Evolutionary conservation across 2,797 vertebrate genomes (phyloP).

Genomic region (Loris lydekkerianus): DNA sequence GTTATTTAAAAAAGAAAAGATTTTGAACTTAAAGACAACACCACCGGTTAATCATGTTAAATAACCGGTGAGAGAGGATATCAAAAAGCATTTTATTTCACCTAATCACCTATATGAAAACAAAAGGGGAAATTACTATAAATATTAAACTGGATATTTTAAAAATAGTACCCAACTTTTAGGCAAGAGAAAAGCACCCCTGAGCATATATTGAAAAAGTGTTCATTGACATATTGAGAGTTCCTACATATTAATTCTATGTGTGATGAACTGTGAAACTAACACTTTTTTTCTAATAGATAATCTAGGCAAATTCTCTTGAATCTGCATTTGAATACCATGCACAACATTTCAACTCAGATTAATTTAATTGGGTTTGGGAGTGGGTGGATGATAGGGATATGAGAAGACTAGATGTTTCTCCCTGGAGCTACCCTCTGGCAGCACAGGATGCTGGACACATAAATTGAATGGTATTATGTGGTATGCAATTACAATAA

Average conservation of each 20-base stretch:
- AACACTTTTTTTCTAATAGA: not conserved
- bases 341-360: not conserved
- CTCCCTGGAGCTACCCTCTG: not conserved
- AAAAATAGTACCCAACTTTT: not conserved
- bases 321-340: slow-evolving; percentile 19
- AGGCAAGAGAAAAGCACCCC: not conserved
- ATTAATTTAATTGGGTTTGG: not conserved
- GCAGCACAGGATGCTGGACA: not conserved
- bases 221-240: not conserved
- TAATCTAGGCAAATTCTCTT: not conserved
- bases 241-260: not conserved
- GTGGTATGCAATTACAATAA: not conserved
- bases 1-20: slow-evolving; percentile 55
- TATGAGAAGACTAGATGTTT: not conserved
- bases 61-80: not conserved
- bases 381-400: not conserved
- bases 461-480: not conserved
- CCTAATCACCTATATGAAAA: not conserved
- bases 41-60: slow-evolving; percentile 56
- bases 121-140: not conserved
- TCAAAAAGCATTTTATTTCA: slow-evolving; percentile 62
- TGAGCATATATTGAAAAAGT: not conserved
- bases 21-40: slow-evolving; percentile 68
- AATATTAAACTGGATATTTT: not conserved
- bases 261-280: not conserved